phyloP scores from a whole-genome alignment of 2,113 vertebrate species.

The Engystomops pustulosus region DNA sequence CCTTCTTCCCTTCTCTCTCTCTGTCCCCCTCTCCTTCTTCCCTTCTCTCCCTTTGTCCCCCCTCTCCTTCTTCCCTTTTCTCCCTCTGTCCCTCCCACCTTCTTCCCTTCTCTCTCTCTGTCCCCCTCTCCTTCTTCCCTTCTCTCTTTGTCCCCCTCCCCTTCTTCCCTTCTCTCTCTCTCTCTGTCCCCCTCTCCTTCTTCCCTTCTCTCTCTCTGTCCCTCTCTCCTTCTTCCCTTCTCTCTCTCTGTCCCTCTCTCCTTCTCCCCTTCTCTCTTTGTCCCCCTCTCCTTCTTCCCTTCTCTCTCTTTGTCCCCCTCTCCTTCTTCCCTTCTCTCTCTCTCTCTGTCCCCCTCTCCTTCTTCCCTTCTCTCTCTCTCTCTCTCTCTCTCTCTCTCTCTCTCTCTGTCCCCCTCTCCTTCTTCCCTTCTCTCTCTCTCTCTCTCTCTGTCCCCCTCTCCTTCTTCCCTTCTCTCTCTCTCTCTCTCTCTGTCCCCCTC shows the following conservation, averaged over 20 bases:
- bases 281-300: slow-evolving; percentile 24
- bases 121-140: not conserved
- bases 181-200: not conserved
- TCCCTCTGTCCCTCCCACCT: not conserved
- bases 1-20: too few species aligned
- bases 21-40: too few species aligned
- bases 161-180: too few species aligned
- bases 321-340: too few species aligned
- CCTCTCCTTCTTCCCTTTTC: not conserved
- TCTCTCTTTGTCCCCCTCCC: not conserved
- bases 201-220: slow-evolving; percentile 18
- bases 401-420: not conserved
- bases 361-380: too few species aligned
- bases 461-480: too few species aligned
- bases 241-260: not conserved
- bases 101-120: not conserved
- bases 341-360: too few species aligned
- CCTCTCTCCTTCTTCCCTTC: not conserved
- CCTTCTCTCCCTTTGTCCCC: not conserved
- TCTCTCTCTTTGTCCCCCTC: too few species aligned
- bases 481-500: too few species aligned
- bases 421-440: not conserved
- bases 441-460: too few species aligned
- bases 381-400: not conserved
- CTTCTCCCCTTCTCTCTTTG: not conserved